phyloP scores from a whole-genome alignment of 2,888 invertebrate species.

The Athrips mouffetella region DNA sequence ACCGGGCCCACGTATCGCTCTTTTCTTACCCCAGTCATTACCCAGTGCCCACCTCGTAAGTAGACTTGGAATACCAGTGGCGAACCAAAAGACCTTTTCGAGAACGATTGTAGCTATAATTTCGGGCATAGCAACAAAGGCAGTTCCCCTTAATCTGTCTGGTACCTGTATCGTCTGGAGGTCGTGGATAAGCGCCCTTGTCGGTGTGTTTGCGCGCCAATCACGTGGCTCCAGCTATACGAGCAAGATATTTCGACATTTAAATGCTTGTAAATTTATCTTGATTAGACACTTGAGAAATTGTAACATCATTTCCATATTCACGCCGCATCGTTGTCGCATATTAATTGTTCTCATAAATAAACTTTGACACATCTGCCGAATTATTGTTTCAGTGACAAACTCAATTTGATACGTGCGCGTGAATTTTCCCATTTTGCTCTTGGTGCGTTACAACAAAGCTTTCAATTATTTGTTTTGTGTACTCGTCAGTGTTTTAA shows the following conservation, averaged over 20 bases:
- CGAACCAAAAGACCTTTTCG: slow-evolving; percentile 44
- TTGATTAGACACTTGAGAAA: neutral
- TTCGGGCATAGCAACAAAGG: slow-evolving; percentile 33
- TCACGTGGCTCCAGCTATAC: slow-evolving; percentile 41
- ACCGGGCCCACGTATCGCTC: slow-evolving; percentile 48
- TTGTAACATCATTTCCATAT: neutral
- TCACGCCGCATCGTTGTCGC: neutral
- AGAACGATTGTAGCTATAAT: slow-evolving; percentile 32
- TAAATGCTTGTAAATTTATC: neutral
- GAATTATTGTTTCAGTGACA: neutral
- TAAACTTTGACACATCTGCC: neutral
- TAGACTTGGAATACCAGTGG: slow-evolving; percentile 28
- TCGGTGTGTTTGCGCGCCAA: slow-evolving; percentile 49
- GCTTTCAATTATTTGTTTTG: slow-evolving; percentile 2
- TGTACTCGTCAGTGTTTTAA: slow-evolving; percentile 6
- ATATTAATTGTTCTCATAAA: neutral
- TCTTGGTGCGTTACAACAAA: slow-evolving; percentile 4
- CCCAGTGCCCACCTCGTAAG: slow-evolving; percentile 60
- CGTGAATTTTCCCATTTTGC: slow-evolving; percentile 9
- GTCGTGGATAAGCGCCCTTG: slow-evolving; percentile 48
- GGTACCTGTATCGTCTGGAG: slow-evolving; percentile 67
- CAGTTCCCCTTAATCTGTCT: slow-evolving; percentile 36
- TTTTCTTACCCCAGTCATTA: slow-evolving; percentile 49
- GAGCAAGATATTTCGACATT: neutral
- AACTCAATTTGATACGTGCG: neutral